phyloP scores from a whole-genome alignment of 2,888 invertebrate species.

The Trachelus tabidus region DNA sequence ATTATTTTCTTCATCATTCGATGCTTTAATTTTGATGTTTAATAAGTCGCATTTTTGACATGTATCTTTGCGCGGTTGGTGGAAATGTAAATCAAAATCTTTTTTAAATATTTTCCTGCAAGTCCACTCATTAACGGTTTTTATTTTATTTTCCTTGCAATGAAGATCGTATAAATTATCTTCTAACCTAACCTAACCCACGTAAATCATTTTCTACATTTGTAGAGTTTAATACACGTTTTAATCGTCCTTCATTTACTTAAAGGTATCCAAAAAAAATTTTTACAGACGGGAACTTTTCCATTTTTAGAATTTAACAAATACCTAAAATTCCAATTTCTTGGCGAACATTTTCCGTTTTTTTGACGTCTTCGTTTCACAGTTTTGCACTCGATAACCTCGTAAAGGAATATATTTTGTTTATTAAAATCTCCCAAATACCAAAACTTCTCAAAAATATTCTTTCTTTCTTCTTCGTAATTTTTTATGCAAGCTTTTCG shows the following conservation, averaged over 20 bases:
- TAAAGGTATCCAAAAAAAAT: constrained; percentile 28
- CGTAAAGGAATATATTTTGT: constrained; percentile 34
- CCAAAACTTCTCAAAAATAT: constrained; percentile 35
- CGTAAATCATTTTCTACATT: constrained; percentile 29
- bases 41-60: constrained; percentile 40
- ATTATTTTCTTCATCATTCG: background rate
- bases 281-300: constrained; percentile 28
- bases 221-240: constrained; percentile 27
- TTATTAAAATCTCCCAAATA: constrained; percentile 33
- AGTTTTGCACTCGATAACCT: constrained; percentile 25
- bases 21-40: constrained; percentile 38
- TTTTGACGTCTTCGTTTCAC: constrained; percentile 29
- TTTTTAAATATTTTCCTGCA: constrained; percentile 12
- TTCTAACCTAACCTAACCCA: too few species aligned
- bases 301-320: constrained; percentile 29
- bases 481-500: constrained; percentile 27
- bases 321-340: constrained; percentile 29
- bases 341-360: constrained; percentile 29
- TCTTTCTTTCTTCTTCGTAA: constrained; percentile 29
- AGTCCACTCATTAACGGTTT: background rate
- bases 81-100: constrained; percentile 4
- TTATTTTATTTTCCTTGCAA: constrained; percentile 23
- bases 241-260: constrained; percentile 28
- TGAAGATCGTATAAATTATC: constrained; percentile 25
- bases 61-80: constrained; percentile 26